Evolutionary conservation across 2,113 vertebrate species (phyloP).

Genomic region (Actenoides lindsayi): DNA sequence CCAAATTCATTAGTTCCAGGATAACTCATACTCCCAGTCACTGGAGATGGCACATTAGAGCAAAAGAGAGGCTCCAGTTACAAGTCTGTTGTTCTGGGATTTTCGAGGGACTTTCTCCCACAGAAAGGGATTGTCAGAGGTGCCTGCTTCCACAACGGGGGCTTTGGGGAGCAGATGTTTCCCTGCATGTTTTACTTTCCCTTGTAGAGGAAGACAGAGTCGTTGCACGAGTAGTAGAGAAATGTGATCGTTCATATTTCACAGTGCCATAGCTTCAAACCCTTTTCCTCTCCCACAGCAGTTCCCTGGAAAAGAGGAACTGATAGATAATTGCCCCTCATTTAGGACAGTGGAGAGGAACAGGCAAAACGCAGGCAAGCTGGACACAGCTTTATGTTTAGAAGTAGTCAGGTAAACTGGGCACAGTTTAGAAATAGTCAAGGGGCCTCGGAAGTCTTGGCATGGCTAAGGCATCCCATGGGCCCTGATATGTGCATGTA

Average conservation of each 20-base stretch:
- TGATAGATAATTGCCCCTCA: neutral
- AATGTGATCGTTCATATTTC: neutral
- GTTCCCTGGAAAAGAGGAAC: neutral
- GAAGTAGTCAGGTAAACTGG: neutral
- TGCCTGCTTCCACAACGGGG: fast-evolving
- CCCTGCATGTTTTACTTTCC: neutral
- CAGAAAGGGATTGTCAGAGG: neutral
- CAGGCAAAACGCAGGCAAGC: neutral
- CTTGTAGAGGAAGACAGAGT: neutral
- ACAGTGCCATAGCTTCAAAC: neutral
- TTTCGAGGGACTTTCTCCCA: neutral
- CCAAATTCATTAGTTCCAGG: neutral
- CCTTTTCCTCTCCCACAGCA: neutral
- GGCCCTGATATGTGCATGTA: neutral
- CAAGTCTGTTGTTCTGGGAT: neutral
- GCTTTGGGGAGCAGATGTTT: neutral
- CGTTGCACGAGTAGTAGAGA: neutral
- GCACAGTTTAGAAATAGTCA: neutral
- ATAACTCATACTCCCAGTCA: neutral
- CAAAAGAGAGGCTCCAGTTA: neutral
- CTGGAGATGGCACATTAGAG: neutral
- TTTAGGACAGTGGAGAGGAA: neutral
- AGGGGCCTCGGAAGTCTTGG: neutral
- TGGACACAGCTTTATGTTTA: neutral
- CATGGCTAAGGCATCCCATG: neutral